phyloP scores from a whole-genome alignment of 1,140 invertebrate species.

The Bombus sibiricus region DNA sequence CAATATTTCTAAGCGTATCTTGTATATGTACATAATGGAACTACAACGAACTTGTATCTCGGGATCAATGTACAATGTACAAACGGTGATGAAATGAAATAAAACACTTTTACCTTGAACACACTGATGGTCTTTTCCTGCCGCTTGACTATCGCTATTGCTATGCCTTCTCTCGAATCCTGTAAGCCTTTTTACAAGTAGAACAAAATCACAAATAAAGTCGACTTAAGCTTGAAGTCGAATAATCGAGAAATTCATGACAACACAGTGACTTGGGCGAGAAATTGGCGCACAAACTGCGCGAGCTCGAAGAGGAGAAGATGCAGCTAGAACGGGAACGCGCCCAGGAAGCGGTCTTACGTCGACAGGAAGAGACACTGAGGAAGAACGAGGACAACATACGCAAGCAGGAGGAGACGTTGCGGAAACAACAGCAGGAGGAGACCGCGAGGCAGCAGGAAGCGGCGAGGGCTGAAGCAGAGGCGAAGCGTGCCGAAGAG shows the following conservation, averaged over 20 bases:
- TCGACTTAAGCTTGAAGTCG: conserved; percentile 7
- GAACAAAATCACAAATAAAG: neutral
- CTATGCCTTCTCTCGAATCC: neutral
- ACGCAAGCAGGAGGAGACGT: conserved; percentile 74
- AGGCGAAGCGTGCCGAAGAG: conserved; percentile 45
- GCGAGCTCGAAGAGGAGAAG: conserved; percentile 84
- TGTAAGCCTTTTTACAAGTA: conserved; percentile 11
- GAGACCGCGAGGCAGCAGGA: conserved; percentile 64
- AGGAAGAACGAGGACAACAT: conserved; percentile 79
- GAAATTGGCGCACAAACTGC: conserved; percentile 83
- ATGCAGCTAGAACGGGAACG: conserved; percentile 82
- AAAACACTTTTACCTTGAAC: conserved; percentile 35
- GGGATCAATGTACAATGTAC: conserved; percentile 39
- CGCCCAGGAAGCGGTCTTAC: conserved; percentile 75
- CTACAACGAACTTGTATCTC: conserved; percentile 35
- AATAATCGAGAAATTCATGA: conserved; percentile 45
- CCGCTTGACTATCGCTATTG: conserved; percentile 31
- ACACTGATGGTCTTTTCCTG: conserved; percentile 35
- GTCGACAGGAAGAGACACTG: conserved; percentile 75
- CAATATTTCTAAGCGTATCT: conserved; percentile 32
- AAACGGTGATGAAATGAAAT: conserved; percentile 49
- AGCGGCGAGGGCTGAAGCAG: conserved; percentile 32
- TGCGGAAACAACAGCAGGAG: conserved; percentile 68
- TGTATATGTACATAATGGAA: conserved; percentile 36
- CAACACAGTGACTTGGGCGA: conserved; percentile 80